Conservation (phyloP, 2,888 invertebrate genomes). For the Xylota sylvarum region DNA sequence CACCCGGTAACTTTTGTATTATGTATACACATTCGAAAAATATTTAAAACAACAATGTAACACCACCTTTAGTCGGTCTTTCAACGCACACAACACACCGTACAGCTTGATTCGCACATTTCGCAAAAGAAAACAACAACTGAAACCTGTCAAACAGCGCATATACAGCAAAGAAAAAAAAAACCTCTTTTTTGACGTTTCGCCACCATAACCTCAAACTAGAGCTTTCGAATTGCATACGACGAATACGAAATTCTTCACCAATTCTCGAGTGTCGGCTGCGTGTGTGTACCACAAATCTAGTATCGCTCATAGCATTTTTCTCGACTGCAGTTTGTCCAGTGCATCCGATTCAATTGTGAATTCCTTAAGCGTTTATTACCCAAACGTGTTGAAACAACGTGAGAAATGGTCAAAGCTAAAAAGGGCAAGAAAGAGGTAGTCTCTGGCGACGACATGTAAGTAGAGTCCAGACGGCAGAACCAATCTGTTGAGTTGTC, state of each 20-base stretch:
- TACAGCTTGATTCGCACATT: not conserved
- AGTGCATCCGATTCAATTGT: slow-evolving; percentile 67
- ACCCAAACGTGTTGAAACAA: slow-evolving; percentile 84
- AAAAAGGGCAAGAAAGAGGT: slow-evolving; percentile 93
- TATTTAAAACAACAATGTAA: slow-evolving; percentile 14
- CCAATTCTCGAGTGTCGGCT: slow-evolving; percentile 60
- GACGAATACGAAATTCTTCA: slow-evolving; percentile 66
- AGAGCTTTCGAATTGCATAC: slow-evolving; percentile 72
- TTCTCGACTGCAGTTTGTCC: slow-evolving; percentile 35
- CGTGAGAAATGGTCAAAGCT: slow-evolving; percentile 90
- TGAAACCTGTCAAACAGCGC: slow-evolving; percentile 54
- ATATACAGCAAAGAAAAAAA: slow-evolving; percentile 28
- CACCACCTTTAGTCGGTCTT: not conserved
- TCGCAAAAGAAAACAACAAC: slow-evolving; percentile 52
- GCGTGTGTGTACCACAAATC: slow-evolving; percentile 66
- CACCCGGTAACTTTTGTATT: too few relatives aligned
- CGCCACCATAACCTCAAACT: slow-evolving; percentile 66
- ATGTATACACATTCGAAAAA: not conserved
- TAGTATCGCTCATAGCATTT: slow-evolving; percentile 38
- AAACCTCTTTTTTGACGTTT: slow-evolving; percentile 61
- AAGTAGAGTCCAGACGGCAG: slow-evolving; percentile 83
- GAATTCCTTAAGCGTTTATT: slow-evolving; percentile 61
- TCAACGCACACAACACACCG: not conserved
- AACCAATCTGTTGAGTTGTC: slow-evolving; percentile 78
- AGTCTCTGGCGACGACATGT: slow-evolving; percentile 91